These are phyloP conservation scores for Diploscapter pachys DNA, from an alignment of 1,140 invertebrate genomes.

Conservation along the genomic window DNA sequence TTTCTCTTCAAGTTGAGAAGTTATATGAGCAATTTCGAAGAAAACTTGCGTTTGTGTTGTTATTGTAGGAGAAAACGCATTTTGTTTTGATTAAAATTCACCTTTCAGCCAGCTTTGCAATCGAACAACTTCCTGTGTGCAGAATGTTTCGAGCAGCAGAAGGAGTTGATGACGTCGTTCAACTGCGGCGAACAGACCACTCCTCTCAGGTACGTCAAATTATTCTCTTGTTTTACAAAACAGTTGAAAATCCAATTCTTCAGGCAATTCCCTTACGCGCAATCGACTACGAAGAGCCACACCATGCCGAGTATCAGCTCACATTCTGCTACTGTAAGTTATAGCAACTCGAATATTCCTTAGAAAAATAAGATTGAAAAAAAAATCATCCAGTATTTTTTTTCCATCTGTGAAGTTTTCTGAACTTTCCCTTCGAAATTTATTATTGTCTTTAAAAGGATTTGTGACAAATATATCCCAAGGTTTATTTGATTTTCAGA, in stretches of 20 bases:
- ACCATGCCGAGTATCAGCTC: neutral
- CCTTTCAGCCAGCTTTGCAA: conserved; percentile 42
- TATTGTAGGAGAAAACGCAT: neutral
- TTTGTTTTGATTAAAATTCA: neutral
- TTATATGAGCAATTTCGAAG: neutral
- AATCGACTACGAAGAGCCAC: neutral
- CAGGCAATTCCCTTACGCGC: neutral
- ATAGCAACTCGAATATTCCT: neutral
- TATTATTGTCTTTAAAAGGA: too few relatives aligned
- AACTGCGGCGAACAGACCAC: conserved; percentile 13
- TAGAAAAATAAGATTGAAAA: too few relatives aligned
- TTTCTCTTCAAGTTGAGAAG: too few relatives aligned
- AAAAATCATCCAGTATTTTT: too few relatives aligned
- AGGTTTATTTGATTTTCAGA: too few relatives aligned
- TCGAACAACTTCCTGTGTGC: conserved; percentile 46
- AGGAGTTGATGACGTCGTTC: conserved; percentile 40
- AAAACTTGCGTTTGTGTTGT: neutral
- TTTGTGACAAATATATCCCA: too few relatives aligned
- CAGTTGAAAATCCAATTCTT: neutral
- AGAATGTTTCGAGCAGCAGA: conserved; percentile 45
- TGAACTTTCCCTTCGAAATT: too few relatives aligned
- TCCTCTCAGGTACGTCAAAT: neutral
- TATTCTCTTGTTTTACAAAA: neutral
- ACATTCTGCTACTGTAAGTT: neutral
- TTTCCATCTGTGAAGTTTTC: too few relatives aligned